Base-by-base conservation (phyloP, 1,140 invertebrate species). In the Triops cancriformis region DNA sequence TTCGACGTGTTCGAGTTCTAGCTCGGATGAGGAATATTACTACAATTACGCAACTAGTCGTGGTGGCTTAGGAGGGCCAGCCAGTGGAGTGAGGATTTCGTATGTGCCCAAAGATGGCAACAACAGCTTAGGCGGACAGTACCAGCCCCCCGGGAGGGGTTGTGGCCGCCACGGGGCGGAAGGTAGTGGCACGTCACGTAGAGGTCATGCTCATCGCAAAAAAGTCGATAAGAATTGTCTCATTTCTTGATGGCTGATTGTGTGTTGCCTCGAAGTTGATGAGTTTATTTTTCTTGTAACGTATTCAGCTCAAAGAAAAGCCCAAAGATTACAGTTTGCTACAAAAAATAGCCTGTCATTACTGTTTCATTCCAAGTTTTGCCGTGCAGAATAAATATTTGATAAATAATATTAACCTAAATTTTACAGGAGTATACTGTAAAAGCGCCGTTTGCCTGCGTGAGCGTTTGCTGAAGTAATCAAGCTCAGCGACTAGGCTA, bases 21-120 rank as follows among this genome's bases (percentile, higher is more conserved):
- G 84, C 72, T 91, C 89, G 77, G 93, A 92, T 14, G 93, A 93
- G 73, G 93, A 94, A 73, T 89, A 92, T 72, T 90, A 92, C 80
- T 92, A 92, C 76, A 82, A 83, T 73, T 94, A 95, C 83, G 90
- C 91, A 42, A 72, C 82, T 11, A 75, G 80, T 27, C 85, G 93
- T 81, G 86, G 91, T 81, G 92, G 93, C 14, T 95, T 94, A 83
- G 93, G 93, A 42, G 93, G 93, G 74, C 93, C 94, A 4, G 84
- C 93, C 73, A 93, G 75, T 45, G 83, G 84, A 9, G 93, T 94
- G 3, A 85, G 93, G 73, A 94, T 95, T 80, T 94, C 93, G 11
- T 96, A 95, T 85, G 93, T 96, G 79, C 93, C 93, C 79, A 95
- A 94, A 83, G 93, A 95, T 84, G 91, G 92, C 0, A 86, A 95